Base-by-base conservation (phyloP, 1,140 invertebrate genomes). In the Akabosia matsudoensis region DNA sequence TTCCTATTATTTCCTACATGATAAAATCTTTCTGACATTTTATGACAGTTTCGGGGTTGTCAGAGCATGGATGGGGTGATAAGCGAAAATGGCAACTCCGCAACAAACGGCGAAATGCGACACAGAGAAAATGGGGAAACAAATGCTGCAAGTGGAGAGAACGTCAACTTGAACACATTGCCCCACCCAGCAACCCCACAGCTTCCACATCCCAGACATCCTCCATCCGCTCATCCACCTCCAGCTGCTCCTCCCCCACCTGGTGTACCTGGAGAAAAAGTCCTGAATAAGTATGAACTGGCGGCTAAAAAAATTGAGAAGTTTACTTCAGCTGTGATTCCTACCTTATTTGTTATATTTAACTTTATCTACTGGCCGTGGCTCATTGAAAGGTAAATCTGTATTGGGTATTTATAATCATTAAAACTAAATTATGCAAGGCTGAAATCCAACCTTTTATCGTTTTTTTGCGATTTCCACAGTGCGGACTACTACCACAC, bases 311-410 rank as follows among this genome's bases (percentile, higher is more conserved):
- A 76, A 67, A 72, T 81, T 28, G 80, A 81, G 71, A 74, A 74
- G 24, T 79, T 78, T 54, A 78, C 80, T 1, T 81, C 80, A 2
- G 72, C 76, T 28, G 75, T 79, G 13, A 79, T 81, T 67, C 80
- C 80, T 3, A 54, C 71, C 18, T 71, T 79, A 2, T 81, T 79
- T 54, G 52, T 79, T 26, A 37, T 78, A n/a, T 81, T 81, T 71
- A 78, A 79, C 7, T 79, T 79, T 33, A 76, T 81, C 34, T 81
- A 81, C 51, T 81, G 80, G 80, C 80, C 80, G 16, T 81, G 80
- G 80, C 74, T 81, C 14, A 79, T 79, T 67, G 45, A 76, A 71
- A 76, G n/a, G n/a, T n/a, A n/a, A n/a, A n/a, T n/a, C n/a, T n/a
- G n/a, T n/a, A n/a, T n/a, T n/a, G n/a, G n/a, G n/a, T n/a, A n/a